Evolutionary conservation across 2,888 invertebrate species (phyloP), one percentile per base, ranked within the genome.

Genomic region (Gari tellinella): DNA sequence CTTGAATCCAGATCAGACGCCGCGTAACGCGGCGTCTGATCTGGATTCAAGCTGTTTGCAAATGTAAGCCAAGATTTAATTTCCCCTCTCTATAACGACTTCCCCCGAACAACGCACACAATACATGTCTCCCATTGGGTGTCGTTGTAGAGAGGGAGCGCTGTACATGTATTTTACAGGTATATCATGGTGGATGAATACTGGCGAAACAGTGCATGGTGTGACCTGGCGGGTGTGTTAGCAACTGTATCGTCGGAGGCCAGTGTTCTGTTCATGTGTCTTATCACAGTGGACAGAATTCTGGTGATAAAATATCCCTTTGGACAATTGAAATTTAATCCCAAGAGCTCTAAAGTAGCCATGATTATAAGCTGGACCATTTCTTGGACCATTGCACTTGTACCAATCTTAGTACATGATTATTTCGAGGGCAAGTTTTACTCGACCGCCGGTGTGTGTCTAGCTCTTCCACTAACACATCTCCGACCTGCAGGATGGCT

Each of bases 201-300:
- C 23, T 85, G 86, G 86, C 64, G 76, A 45, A 49, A 63, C 31
- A 80, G 86, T 31, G n/a, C 21, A 4, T 57, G 51, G 46, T 86
- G 86, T 55, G 51, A 65, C n/a, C 14, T 81, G 5, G 76, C 83
- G 0, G 85, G 86, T 5, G 62, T 73, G 17, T 40, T 85, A 19
- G 61, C 83, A 0, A 80, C 82, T 0, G 5, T 83, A 21, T 94
- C 94, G 67, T 94, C 94, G 65, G 94, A 94, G 88, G 94, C 94
- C 4, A 94, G 94, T 0, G 94, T 94, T 1, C 86, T 94, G 70
- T 93, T 94, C 51, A 91, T 95, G 15, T 93, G 94, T 0, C 82
- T 94, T 68, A 94, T 94, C 65, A 94, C 94, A 1, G 93, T 94
- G 91, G 94, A 95, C 87, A 93, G 94, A n/a, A 93, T 94, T 82